These are phyloP conservation scores for Omphaloscelis lunosa DNA, from an alignment of 2,888 invertebrate genomes.

Conservation along the genomic window DNA sequence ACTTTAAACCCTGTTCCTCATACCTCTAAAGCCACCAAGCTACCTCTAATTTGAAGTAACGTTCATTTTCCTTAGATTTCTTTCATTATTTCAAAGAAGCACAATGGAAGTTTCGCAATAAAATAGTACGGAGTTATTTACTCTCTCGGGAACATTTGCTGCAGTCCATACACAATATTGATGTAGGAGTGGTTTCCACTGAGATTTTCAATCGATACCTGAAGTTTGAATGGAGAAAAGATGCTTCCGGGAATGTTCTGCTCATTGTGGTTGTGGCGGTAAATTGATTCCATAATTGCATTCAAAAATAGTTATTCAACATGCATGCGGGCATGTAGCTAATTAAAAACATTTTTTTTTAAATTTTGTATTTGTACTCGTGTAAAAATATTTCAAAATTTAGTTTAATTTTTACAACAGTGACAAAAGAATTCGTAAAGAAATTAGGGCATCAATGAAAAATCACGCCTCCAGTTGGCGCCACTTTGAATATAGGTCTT, in stretches of 20 bases:
- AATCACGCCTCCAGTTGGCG: no score
- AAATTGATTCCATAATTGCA: conserved; percentile 4
- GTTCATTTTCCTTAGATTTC: conserved; percentile 49
- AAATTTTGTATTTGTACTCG: background rate
- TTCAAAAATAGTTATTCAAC: background rate
- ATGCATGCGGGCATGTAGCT: no score
- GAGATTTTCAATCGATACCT: conserved; percentile 56
- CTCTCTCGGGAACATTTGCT: conserved; percentile 51
- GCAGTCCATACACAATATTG: conserved; percentile 56
- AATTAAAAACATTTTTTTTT: background rate
- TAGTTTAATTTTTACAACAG: no score
- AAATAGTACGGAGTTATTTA: conserved; percentile 68
- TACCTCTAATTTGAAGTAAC: conserved; percentile 9
- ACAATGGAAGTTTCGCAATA: conserved; percentile 65
- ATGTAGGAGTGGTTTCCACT: conserved; percentile 48
- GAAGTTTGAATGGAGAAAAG: conserved; percentile 39
- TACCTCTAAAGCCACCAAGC: no score
- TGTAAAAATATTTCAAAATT: background rate
- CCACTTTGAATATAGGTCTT: no score
- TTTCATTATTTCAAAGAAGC: conserved; percentile 58
- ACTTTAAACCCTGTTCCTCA: no score
- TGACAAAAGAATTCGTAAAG: background rate
- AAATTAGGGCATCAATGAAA: no score
- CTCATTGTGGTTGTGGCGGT: background rate
- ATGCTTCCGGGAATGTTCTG: conserved; percentile 10